A percentile compares a stretch with the other conserved stretches of the same genome.
Evolutionary conservation across 2,113 vertebrate genomes (phyloP).

Genomic region (Brachirus orientalis): DNA sequence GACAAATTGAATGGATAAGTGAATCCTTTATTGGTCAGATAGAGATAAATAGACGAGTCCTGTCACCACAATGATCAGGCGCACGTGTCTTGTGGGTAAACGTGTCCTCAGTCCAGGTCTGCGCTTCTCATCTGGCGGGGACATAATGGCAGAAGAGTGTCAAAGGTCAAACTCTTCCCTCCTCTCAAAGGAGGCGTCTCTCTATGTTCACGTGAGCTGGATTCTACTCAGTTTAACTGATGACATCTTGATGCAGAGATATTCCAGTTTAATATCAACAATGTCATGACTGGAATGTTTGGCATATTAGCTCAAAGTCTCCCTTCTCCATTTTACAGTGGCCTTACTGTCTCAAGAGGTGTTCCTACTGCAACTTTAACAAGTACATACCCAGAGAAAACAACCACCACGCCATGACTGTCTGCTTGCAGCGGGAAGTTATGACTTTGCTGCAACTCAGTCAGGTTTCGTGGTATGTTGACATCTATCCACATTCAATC

Average conservation of each 20-base stretch:
- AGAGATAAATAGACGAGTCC: not conserved
- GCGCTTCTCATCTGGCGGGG: conserved; percentile 21
- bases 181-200: conserved; percentile 65
- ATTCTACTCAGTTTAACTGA: not conserved
- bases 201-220: conserved; percentile 83
- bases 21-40: not conserved
- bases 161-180: not conserved
- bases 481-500: not conserved
- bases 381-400: conserved; percentile 85
- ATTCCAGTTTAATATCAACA: not conserved
- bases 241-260: not conserved
- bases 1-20: not conserved
- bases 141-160: not conserved
- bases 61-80: conserved; percentile 10
- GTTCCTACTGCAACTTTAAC: conserved; percentile 95
- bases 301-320: not conserved
- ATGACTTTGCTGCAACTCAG: conserved; percentile 85
- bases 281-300: conserved; percentile 1
- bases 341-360: conserved; percentile 93
- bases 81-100: not conserved
- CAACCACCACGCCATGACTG: conserved; percentile 77
- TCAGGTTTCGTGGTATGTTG: conserved; percentile 83
- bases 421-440: conserved; percentile 85
- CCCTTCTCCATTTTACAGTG: conserved; percentile 78
- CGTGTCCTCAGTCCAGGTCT: conserved; percentile 6